Percentiles rank a stretch among this genome's conserved stretches.
Conservation (phyloP, 2,797 vertebrate species). For the Poeciliopsis paucimaculata region DNA sequence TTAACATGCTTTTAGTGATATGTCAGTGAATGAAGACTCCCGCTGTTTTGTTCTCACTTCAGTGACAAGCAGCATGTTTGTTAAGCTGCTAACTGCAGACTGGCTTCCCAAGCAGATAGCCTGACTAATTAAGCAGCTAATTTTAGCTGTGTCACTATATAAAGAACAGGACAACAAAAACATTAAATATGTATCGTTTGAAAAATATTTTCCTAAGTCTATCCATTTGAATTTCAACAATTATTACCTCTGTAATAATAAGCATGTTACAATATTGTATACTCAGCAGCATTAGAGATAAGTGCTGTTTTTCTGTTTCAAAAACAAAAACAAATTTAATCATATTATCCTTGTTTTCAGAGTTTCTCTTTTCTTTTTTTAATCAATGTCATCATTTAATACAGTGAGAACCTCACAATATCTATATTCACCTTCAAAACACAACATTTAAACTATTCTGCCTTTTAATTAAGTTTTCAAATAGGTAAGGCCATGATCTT, state of each 20-base stretch:
- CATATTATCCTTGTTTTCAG: background rate
- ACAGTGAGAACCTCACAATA: background rate
- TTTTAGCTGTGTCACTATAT: background rate
- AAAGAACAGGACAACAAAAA: background rate
- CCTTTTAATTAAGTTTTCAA: background rate
- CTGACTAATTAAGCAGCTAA: background rate
- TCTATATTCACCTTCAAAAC: conserved; percentile 9
- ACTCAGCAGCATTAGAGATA: background rate
- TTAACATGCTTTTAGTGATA: background rate
- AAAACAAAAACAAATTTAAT: background rate
- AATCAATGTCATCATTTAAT: background rate
- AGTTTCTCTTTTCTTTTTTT: background rate
- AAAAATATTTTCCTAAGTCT: background rate
- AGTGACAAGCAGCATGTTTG: background rate
- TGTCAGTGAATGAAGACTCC: background rate
- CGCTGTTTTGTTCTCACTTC: background rate
- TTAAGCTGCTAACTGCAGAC: background rate
- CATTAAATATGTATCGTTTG: background rate
- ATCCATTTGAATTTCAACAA: background rate
- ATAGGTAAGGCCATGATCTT: background rate
- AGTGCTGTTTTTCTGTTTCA: background rate
- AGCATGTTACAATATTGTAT: background rate
- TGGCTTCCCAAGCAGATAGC: background rate
- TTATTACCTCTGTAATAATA: background rate
- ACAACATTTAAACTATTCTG: background rate